Evolutionary conservation across 2,888 invertebrate genomes (phyloP).

Genomic region (Aphrophora alni): DNA sequence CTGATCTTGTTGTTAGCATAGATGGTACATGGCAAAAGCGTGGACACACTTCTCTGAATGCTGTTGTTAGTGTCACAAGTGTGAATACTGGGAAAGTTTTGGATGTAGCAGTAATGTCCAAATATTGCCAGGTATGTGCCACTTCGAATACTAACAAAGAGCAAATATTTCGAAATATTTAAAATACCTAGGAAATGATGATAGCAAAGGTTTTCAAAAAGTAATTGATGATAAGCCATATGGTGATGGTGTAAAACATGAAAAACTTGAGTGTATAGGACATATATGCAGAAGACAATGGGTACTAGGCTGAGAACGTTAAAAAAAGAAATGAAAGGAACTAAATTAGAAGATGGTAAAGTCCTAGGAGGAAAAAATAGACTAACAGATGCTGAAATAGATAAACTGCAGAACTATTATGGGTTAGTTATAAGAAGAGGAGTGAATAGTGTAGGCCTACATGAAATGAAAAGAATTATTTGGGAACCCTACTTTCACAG

Average conservation of each 20-base stretch:
- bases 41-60: no score
- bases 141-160: no score
- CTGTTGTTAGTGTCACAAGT: no score
- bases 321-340: slow-evolving; percentile 7
- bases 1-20: no score
- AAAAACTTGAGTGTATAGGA: slow-evolving; percentile 37
- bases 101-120: no score
- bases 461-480: slow-evolving; percentile 48
- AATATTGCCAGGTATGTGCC: no score
- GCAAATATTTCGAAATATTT: no score
- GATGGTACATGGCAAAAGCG: no score
- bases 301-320: not conserved
- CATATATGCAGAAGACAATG: slow-evolving; percentile 40
- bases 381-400: slow-evolving; percentile 17
- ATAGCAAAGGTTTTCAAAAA: no score
- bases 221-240: no score
- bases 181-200: no score
- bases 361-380: slow-evolving; percentile 21
- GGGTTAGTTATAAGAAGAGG: slow-evolving; percentile 47
- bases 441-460: slow-evolving; percentile 40
- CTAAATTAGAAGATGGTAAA: slow-evolving; percentile 33
- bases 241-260: slow-evolving; percentile 2
- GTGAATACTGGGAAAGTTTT: no score
- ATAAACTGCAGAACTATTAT: slow-evolving; percentile 47
- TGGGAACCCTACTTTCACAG: slow-evolving; percentile 50